A percentile compares a stretch with the other conserved stretches of the same genome.
phyloP scores from a whole-genome alignment of 2,113 vertebrate species.

The Desmodus rotundus region DNA sequence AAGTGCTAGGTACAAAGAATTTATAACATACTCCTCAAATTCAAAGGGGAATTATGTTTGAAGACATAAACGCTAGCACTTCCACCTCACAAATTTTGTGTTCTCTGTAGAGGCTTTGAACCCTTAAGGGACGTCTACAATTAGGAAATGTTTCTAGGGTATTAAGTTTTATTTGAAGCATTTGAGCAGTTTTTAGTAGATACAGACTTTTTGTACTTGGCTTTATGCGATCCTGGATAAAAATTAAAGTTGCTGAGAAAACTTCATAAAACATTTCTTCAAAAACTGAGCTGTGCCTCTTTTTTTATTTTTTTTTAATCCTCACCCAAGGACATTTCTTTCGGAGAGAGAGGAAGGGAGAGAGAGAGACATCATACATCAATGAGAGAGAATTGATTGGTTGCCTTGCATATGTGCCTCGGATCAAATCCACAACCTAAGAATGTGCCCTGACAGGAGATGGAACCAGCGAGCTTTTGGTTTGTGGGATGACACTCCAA shows the following conservation, averaged over 20 bases:
- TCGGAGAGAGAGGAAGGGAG: no score
- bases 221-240: neutral
- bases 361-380: no score
- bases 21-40: neutral
- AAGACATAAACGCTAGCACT: neutral
- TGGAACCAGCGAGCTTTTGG: no score
- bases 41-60: conserved; percentile 26
- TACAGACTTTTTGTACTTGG: neutral
- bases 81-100: neutral
- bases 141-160: neutral
- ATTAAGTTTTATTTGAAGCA: conserved; percentile 49
- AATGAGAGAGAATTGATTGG: no score
- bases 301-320: neutral
- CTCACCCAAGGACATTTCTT: no score
- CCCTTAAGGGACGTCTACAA: neutral
- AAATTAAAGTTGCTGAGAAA: conserved; percentile 17
- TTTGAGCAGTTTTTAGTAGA: conserved; percentile 36
- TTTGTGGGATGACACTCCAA: no score
- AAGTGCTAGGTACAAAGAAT: neutral
- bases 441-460: no score
- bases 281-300: neutral
- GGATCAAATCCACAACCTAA: no score
- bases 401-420: no score
- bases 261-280: neutral
- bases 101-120: neutral